These are phyloP conservation scores for Cydia fagiglandana DNA, from an alignment of 1,140 invertebrate genomes.

Conservation along the genomic window DNA sequence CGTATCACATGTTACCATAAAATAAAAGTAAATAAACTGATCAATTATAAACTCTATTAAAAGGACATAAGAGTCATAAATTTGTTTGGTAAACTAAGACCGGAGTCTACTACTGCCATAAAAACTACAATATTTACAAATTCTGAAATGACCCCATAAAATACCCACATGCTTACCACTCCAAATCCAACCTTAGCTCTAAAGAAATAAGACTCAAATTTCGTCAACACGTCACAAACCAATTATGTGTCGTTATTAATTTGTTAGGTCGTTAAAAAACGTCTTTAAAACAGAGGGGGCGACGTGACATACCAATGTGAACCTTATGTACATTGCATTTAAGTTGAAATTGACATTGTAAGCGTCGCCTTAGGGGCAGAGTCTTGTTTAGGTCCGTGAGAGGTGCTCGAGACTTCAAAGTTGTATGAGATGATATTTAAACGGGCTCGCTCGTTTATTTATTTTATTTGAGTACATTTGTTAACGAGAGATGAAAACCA, in stretches of 20 bases:
- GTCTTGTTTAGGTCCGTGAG: neutral
- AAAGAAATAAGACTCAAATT: slow-evolving; percentile 8
- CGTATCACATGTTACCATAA: slow-evolving; percentile 4
- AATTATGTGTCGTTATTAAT: slow-evolving; percentile 32
- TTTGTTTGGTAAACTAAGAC: neutral
- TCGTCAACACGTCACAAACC: neutral
- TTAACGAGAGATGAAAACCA: neutral
- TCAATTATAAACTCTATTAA: neutral
- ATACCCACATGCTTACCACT: neutral
- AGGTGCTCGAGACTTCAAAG: slow-evolving; percentile 27
- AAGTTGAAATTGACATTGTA: neutral
- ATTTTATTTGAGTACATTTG: neutral
- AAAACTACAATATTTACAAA: slow-evolving; percentile 32
- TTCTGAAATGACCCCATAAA: slow-evolving; percentile 23
- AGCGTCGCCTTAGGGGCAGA: neutral
- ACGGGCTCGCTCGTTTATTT: neutral
- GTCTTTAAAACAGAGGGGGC: slow-evolving; percentile 15
- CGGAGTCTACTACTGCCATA: slow-evolving; percentile 3
- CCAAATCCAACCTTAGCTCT: neutral
- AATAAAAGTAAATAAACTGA: neutral
- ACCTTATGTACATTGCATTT: neutral
- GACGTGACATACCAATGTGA: neutral
- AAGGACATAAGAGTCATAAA: neutral
- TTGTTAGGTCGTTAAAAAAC: slow-evolving; percentile 33
- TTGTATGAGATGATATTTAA: slow-evolving; percentile 1